Evolutionary conservation across 1,140 invertebrate species (phyloP).

Genomic region (Apis mellifera): Amel_HAv3.1 CM009939.2:2777001-2777500

Average conservation of each 20-base stretch:
- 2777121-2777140: background rate
- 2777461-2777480: background rate
- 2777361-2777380: too few relatives aligned
- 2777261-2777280: slow-evolving; percentile 47
- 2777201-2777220: background rate
- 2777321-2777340: background rate
- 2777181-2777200: background rate
- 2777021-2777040: background rate
- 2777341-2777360: slow-evolving; percentile 13
- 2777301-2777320: slow-evolving; percentile 26
- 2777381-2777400: background rate
- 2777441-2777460: background rate
- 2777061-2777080: background rate
- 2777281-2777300: slow-evolving; percentile 18
- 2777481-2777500: background rate
- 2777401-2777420: background rate
- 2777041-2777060: background rate
- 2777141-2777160: background rate
- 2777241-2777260: slow-evolving; percentile 26
- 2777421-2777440: background rate
- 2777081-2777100: background rate
- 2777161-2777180: background rate
- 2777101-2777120: background rate
- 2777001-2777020: background rate
- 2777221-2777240: background rate